A percentile compares a stretch with the other conserved stretches of the same genome.
These are phyloP conservation scores for Cheilinus undulatus DNA, from an alignment of 2,113 vertebrate species.

Conservation along the genomic window DNA sequence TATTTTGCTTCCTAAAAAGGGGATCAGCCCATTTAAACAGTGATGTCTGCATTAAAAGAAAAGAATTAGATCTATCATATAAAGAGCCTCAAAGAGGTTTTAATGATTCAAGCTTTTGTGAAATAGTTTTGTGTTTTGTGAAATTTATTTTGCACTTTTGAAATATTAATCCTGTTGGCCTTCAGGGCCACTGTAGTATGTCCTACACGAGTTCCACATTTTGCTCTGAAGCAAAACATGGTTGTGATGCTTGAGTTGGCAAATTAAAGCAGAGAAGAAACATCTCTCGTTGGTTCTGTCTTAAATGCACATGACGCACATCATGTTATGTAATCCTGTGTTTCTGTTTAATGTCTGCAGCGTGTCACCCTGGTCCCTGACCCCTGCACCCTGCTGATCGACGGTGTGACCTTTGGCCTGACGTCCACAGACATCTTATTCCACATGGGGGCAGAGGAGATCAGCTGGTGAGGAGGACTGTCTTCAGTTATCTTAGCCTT, in stretches of 20 bases:
- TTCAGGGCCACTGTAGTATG: no score
- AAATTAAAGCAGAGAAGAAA: no score
- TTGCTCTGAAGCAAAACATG: no score
- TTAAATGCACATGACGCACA: background rate
- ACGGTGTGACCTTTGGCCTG: conserved; percentile 87
- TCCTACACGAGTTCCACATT: no score
- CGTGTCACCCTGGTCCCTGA: conserved; percentile 89
- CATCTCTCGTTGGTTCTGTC: background rate
- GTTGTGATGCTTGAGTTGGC: no score
- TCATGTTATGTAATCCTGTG: background rate
- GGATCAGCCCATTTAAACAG: conserved; percentile 76
- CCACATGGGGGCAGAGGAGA: conserved; percentile 94
- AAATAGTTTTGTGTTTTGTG: no score
- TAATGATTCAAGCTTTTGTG: no score
- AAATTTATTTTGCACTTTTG: no score
- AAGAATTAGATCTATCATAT: no score
- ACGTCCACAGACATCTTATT: conserved; percentile 93
- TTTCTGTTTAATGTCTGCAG: conserved; percentile 68
- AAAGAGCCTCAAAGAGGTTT: no score
- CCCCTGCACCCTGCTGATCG: conserved; percentile 90
- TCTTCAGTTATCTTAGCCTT: background rate
- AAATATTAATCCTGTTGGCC: no score
- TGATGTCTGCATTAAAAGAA: conserved; percentile 83
- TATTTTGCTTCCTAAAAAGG: conserved; percentile 77
- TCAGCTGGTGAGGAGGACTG: conserved; percentile 86